phyloP scores from a whole-genome alignment of 2,113 vertebrate genomes.

The Acrocephalus arundinaceus region DNA sequence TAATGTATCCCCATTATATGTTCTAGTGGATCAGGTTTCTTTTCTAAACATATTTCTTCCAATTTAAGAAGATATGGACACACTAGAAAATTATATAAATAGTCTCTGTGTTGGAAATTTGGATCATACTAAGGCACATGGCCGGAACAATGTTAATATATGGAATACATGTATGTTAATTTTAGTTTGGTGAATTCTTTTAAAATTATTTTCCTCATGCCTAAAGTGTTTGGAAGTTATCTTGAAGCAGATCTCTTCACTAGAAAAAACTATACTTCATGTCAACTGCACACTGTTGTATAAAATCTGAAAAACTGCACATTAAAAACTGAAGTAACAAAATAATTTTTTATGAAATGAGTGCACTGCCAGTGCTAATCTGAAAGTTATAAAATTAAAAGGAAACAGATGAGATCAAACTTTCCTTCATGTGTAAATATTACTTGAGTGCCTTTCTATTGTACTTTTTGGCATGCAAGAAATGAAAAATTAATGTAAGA shows the following conservation, averaged over 20 bases:
- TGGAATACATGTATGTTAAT: constrained; percentile 53
- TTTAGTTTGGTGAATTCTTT: constrained; percentile 49
- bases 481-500: background rate
- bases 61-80: constrained; percentile 60
- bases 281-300: background rate
- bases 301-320: background rate
- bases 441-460: background rate
- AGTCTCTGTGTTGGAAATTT: constrained; percentile 50
- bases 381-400: background rate
- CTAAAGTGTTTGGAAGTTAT: constrained; percentile 31
- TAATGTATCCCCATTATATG: constrained; percentile 63
- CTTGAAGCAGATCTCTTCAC: constrained; percentile 2
- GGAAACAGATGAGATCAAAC: background rate
- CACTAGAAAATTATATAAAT: constrained; percentile 63
- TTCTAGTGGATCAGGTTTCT: constrained; percentile 59
- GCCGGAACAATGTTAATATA: constrained; percentile 45
- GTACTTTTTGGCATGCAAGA: background rate
- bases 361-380: background rate
- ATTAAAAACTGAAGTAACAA: background rate
- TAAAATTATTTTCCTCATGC: constrained; percentile 38
- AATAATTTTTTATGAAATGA: background rate
- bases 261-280: background rate
- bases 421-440: background rate
- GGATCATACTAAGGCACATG: constrained; percentile 33
- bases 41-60: constrained; percentile 67